Evolutionary conservation across 2,113 vertebrate genomes (phyloP).

Genomic region (Gadus chalcogrammus): DNA sequence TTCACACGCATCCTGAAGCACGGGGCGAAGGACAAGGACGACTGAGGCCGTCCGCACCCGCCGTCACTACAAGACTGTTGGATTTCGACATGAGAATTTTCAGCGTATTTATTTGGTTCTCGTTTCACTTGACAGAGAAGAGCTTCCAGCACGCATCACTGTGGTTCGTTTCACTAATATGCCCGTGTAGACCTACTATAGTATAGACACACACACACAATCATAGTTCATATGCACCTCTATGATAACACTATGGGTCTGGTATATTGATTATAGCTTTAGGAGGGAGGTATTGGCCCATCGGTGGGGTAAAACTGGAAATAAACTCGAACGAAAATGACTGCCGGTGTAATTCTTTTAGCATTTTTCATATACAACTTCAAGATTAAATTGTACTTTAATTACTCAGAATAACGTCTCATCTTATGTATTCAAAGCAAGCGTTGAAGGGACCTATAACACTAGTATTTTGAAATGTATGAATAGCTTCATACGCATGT

Average conservation of each 20-base stretch:
- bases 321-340: slow-evolving; percentile 31
- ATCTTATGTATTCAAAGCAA: too few relatives aligned
- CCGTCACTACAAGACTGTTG: not conserved
- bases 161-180: slow-evolving; percentile 49
- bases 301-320: slow-evolving; percentile 46
- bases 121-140: slow-evolving; percentile 23
- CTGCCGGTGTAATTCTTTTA: slow-evolving; percentile 11
- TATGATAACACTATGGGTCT: slow-evolving; percentile 40
- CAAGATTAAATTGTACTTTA: too few relatives aligned
- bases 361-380: not conserved
- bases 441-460: too few relatives aligned
- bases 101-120: slow-evolving; percentile 5
- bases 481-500: too few relatives aligned
- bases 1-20: slow-evolving; percentile 95
- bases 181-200: slow-evolving; percentile 35
- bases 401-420: too few relatives aligned
- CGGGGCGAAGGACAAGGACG: slow-evolving; percentile 91
- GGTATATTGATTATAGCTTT: slow-evolving; percentile 21
- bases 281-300: slow-evolving; percentile 12
- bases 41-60: slow-evolving; percentile 58
- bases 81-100: slow-evolving; percentile 10
- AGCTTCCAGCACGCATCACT: slow-evolving; percentile 21
- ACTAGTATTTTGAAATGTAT: too few relatives aligned
- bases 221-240: slow-evolving; percentile 62
- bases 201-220: slow-evolving; percentile 6